These are phyloP conservation scores for Dipus sagitta DNA, from an alignment of 2,797 vertebrate species.

Conservation along the genomic window DNA sequence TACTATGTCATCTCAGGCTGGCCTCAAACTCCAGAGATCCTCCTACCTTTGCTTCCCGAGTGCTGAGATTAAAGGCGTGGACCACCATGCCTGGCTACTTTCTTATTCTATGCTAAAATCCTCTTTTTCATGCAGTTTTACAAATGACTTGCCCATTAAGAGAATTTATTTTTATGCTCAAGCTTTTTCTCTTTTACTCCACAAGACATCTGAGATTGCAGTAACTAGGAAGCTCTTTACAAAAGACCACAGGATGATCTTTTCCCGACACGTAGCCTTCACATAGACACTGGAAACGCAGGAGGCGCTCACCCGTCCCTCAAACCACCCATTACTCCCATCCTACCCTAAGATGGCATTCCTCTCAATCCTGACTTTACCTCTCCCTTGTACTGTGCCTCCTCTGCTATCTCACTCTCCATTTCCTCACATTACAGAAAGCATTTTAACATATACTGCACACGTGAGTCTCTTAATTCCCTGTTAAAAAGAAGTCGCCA, in stretches of 20 bases:
- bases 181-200: neutral
- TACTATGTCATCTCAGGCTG: too few species aligned
- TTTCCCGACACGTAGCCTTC: neutral
- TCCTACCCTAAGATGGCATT: neutral
- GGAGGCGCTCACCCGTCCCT: neutral
- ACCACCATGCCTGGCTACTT: too few species aligned
- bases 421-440: slow-evolving; percentile 1
- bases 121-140: neutral
- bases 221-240: neutral
- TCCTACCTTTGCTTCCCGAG: too few species aligned
- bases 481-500: slow-evolving; percentile 20
- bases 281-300: neutral
- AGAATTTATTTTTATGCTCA: slow-evolving; percentile 4
- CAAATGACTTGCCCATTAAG: neutral
- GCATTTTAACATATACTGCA: neutral
- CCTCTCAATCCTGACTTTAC: neutral
- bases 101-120: neutral
- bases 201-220: neutral
- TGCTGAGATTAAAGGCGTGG: too few species aligned
- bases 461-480: neutral
- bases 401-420: neutral
- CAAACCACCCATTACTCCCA: neutral
- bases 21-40: too few species aligned
- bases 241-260: neutral
- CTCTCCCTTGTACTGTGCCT: neutral